These are phyloP conservation scores for Theonella swinhoei DNA, from an alignment of 37 sponge, comb jelly and placozoan genomes.

Conservation along the genomic window DNA sequence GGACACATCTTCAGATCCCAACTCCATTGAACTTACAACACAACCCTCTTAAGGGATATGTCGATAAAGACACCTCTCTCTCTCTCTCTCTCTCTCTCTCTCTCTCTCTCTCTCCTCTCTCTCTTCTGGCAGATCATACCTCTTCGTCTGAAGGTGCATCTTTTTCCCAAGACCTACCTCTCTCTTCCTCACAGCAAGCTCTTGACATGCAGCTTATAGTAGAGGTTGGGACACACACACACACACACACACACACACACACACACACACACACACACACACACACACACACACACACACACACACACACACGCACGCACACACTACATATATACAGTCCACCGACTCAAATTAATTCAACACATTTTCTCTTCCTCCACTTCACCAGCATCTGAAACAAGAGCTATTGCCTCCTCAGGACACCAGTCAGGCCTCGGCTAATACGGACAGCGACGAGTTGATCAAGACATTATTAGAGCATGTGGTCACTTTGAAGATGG, in stretches of 20 bases:
- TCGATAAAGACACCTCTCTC: background rate
- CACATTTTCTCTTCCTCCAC: background rate
- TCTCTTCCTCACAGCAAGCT: background rate
- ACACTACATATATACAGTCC: too few relatives aligned
- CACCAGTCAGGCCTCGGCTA: background rate
- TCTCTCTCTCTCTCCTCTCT: background rate
- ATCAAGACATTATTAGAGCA: slow-evolving; percentile 36
- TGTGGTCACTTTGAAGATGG: slow-evolving; percentile 51
- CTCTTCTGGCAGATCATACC: background rate
- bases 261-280: too few relatives aligned
- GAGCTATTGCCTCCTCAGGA: background rate
- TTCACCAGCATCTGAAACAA: background rate
- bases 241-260: background rate
- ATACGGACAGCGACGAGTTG: background rate
- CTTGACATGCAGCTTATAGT: background rate
- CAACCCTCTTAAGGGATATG: background rate
- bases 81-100: background rate
- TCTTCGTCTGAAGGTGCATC: background rate
- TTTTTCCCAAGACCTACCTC: background rate
- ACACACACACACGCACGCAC: too few relatives aligned
- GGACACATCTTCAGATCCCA: too few relatives aligned
- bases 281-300: too few relatives aligned
- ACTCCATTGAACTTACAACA: too few relatives aligned
- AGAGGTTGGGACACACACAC: slow-evolving; percentile 12
- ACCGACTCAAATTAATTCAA: background rate